A percentile compares a stretch with the other conserved stretches of the same genome.
phyloP scores from a whole-genome alignment of 2,888 invertebrate genomes.

The Athripsodes cinereus region DNA sequence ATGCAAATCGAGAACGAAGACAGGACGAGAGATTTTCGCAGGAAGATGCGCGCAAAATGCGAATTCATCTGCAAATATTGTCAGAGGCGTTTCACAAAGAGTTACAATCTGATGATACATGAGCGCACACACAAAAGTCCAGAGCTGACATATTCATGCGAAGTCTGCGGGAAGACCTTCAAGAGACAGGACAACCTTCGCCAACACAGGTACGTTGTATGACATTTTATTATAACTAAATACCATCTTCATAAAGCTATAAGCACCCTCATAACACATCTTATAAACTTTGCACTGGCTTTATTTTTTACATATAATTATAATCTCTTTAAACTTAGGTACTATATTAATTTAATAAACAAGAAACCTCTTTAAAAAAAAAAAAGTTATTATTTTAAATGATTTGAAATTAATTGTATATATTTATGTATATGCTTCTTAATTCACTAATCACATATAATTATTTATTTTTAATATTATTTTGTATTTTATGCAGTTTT shows the following conservation, averaged over 20 bases:
- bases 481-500: too few relatives aligned
- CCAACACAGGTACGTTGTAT: constrained; percentile 75
- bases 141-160: constrained; percentile 94
- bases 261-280: neutral
- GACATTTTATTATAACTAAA: neutral
- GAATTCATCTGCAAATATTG: constrained; percentile 99
- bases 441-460: too few relatives aligned
- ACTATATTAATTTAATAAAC: too few relatives aligned
- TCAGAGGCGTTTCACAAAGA: constrained; percentile 95
- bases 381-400: too few relatives aligned
- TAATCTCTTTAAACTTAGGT: too few relatives aligned
- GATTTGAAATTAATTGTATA: too few relatives aligned
- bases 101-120: constrained; percentile 97
- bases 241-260: neutral
- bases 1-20: constrained; percentile 86
- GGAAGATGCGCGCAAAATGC: constrained; percentile 89
- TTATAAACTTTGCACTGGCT: constrained; percentile 7
- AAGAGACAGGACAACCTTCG: constrained; percentile 94
- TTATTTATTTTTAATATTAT: too few relatives aligned
- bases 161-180: constrained; percentile 96
- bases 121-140: constrained; percentile 96
- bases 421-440: too few relatives aligned
- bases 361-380: too few relatives aligned
- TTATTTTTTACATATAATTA: constrained; percentile 1
- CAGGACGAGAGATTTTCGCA: constrained; percentile 78